These are phyloP conservation scores for Ageneiosus marmoratus DNA, from an alignment of 2,113 vertebrate species.

Conservation along the genomic window DNA sequence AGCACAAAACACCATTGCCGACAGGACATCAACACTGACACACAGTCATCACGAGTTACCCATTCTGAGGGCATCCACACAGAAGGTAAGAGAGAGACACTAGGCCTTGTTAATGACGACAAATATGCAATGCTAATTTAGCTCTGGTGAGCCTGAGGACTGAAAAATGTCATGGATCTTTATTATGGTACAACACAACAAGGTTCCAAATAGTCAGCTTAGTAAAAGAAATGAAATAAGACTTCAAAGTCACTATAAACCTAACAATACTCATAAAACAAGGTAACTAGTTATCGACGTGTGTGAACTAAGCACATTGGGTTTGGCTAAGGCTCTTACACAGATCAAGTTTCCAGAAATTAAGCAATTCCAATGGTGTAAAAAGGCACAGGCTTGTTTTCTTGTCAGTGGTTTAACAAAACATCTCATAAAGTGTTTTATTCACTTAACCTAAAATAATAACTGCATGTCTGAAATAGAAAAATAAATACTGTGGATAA, in stretches of 20 bases:
- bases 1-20: not conserved
- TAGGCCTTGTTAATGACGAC: not conserved
- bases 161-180: not conserved
- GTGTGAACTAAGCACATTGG: conserved; percentile 31
- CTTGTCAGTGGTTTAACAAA: conserved; percentile 7
- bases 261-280: conserved; percentile 32
- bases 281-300: conserved; percentile 22
- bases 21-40: not conserved
- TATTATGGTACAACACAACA: not conserved
- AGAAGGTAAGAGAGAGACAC: not conserved
- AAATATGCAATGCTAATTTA: conserved; percentile 7
- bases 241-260: conserved; percentile 27
- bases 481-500: not conserved
- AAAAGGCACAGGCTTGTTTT: not conserved
- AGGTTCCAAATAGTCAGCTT: not conserved
- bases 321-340: not conserved
- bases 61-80: not conserved
- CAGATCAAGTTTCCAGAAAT: conserved; percentile 3
- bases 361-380: not conserved
- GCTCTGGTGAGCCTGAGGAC: not conserved
- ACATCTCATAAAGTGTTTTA: not conserved
- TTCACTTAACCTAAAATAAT: not conserved
- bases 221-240: not conserved
- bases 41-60: not conserved
- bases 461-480: not conserved